Base-by-base conservation (phyloP, 2,888 invertebrate genomes). In the Stenotaenia linearis region DNA sequence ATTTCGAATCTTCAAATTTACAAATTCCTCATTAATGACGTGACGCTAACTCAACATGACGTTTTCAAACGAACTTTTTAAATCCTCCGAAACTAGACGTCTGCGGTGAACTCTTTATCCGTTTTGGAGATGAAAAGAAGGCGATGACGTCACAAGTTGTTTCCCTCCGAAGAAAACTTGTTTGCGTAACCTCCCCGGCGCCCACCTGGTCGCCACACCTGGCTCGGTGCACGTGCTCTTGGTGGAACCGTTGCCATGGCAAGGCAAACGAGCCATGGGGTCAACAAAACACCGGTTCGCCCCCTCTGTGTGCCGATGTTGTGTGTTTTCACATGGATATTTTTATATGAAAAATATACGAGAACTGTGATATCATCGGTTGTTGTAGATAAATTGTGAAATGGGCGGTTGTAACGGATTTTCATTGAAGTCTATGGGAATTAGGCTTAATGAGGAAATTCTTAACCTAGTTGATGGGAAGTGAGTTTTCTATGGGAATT, bases 61-160 rank as follows among this genome's bases (percentile, higher is more conserved):
- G n/a, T n/a, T n/a, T n/a, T n/a, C n/a, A n/a, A n/a, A n/a, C n/a
- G n/a, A n/a, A n/a, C n/a, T n/a, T n/a, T n/a, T n/a, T n/a, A n/a
- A n/a, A n/a, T n/a, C n/a, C n/a, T n/a, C n/a, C n/a, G n/a, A n/a
- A n/a, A n/a, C n/a, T n/a, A n/a, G n/a, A n/a, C n/a, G 32, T 32
- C 32, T 32, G 32, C 32, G 32, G 32, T 32, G 4, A 32, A 6
- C 12, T 45, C 12, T 45, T 45, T 37, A 9, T 37, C 12, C 12
- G 12, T 45, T 45, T 45, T 9, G 45, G 45, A 45, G 45, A 18
- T 61, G 25, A 28, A 25, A 25, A 56, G 56, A 3, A 21, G 7
- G 25, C 28, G 61, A 28, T 61, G 61, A 61, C 61, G 61, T 61
- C 61, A 61, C 25, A 61, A 61, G 61, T 61, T 61, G 61, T 61